Evolutionary conservation across 2,888 invertebrate genomes (phyloP).

Genomic region (Osedax fenrisi): DNA sequence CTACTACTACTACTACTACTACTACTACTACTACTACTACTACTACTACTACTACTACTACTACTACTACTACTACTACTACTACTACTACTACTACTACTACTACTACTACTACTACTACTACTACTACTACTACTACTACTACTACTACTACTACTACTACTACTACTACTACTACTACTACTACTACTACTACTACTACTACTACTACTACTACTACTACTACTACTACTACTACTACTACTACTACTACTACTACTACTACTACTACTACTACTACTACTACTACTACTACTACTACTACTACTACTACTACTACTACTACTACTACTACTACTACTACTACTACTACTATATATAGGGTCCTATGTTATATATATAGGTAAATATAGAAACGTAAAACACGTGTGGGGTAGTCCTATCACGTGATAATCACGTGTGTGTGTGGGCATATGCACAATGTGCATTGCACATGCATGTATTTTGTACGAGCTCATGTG

Average conservation of each 20-base stretch:
- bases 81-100: conserved; percentile 31
- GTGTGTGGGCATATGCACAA: too few relatives aligned
- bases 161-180: conserved; percentile 23
- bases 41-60: too few relatives aligned
- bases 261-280: conserved; percentile 24
- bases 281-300: conserved; percentile 30
- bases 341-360: too few relatives aligned
- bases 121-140: conserved; percentile 25
- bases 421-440: too few relatives aligned
- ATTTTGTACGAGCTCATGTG: too few relatives aligned
- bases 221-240: conserved; percentile 23
- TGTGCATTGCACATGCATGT: too few relatives aligned
- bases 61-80: too few relatives aligned
- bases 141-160: conserved; percentile 27
- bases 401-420: too few relatives aligned
- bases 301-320: conserved; percentile 29
- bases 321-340: conserved; percentile 31
- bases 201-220: conserved; percentile 23
- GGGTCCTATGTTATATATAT: too few relatives aligned
- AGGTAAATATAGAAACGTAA: too few relatives aligned
- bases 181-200: conserved; percentile 25
- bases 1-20: too few relatives aligned
- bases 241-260: conserved; percentile 23
- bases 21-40: too few relatives aligned
- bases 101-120: conserved; percentile 29